Conservation (phyloP, 1,140 invertebrate genomes). For the Formica exsecta region DNA sequence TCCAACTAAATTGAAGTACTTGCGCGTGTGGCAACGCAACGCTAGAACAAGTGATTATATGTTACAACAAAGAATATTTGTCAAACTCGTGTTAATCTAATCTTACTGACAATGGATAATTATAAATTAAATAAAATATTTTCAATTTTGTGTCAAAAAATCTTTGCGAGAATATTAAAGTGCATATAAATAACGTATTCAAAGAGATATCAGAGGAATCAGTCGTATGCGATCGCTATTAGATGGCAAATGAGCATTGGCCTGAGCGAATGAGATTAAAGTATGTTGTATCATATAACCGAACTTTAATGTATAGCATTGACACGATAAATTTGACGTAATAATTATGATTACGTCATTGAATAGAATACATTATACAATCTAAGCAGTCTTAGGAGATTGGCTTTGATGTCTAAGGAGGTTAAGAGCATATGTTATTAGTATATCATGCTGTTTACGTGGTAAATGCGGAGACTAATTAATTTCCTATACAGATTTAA, state of each 20-base stretch:
- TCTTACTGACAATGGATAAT: no score
- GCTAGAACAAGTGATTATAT: no score
- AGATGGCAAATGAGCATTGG: not conserved
- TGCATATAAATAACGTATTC: not conserved
- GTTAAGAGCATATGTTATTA: not conserved
- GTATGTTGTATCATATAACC: no score
- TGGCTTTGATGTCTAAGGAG: not conserved
- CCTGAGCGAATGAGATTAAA: not conserved
- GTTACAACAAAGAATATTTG: not conserved
- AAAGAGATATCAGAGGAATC: not conserved
- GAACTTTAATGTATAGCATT: not conserved
- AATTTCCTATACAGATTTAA: not conserved
- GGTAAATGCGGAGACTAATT: not conserved
- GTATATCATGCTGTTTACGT: not conserved
- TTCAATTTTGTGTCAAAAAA: no score
- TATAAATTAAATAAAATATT: no score
- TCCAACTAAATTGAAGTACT: slow-evolving; percentile 7
- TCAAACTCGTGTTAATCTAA: not conserved
- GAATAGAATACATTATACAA: not conserved
- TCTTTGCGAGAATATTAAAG: not conserved
- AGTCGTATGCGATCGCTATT: not conserved
- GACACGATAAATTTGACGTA: not conserved
- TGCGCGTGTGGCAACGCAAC: not conserved
- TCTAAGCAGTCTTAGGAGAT: slow-evolving; percentile 1
- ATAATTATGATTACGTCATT: slow-evolving; percentile 8